Evolutionary conservation across 2,888 invertebrate genomes (phyloP), one percentile per base, ranked within the genome.

Genomic region (Stenodema calcarata): DNA sequence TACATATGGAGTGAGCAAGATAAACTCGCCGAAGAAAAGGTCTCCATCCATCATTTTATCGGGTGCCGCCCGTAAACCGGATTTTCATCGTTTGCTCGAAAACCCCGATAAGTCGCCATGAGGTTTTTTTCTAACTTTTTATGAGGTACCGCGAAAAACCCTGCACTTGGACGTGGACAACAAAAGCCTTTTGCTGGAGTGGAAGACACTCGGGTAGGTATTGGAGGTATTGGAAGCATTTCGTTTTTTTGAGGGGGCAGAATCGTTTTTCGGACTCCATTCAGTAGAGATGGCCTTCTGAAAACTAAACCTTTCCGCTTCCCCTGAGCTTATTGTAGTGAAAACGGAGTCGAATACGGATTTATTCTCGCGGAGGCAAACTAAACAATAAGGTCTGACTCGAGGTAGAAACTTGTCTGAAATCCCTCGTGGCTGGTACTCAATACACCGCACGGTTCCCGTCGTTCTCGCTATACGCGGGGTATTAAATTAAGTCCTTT

Each of bases 1-100:
- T 78, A 78, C 78, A 78, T 78, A 78, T 78, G 78, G 78, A 78
- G 78, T 41, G 44, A 78, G 78, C 42, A 78, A 78, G 78, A 78
- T 78, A 78, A 78, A 78, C 44, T 35, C 23, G 44, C 41, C 35
- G 73, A 41, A 41, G 41, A 73, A 73, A 41, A 73, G 73, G 73
- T 30, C 73, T 73, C 16, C 73, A 73, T 73, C 73, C 73, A 73
- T 73, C 73, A 73, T 73, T 73, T 73, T 73, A 73, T 73, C 73
- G 73, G 35, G 16, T 18, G 35, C 23, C 62, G 23, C 27, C 62
- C 62, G 62, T 62, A 23, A 62, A 62, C 62, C 62, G 62, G 62
- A 62, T 62, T 62, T 62, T 62, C 62, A 62, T 62, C 62, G 62
- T 62, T 62, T 62, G 62, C 62, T 62, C 62, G 6, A 62, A 62